Percentiles rank a stretch among this genome's conserved stretches.
Evolutionary conservation across 2,888 invertebrate genomes (phyloP).

Genomic region (Calameuta filiformis): DNA sequence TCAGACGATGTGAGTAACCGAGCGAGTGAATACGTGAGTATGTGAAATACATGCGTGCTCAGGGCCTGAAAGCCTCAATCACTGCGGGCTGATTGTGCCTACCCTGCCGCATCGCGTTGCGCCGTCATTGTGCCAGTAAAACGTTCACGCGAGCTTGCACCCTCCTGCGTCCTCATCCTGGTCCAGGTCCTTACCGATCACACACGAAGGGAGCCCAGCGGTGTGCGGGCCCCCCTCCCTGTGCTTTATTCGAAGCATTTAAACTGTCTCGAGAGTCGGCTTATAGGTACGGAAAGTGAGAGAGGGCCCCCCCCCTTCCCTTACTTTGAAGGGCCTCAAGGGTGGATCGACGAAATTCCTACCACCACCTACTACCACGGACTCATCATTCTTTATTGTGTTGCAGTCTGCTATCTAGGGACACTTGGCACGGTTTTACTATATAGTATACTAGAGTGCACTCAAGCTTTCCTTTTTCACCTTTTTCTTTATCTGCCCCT

Average conservation of each 20-base stretch:
- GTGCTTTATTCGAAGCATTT: slow-evolving; percentile 26
- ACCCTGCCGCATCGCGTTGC: slow-evolving; percentile 46
- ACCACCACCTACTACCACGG: background rate
- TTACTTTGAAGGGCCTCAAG: background rate
- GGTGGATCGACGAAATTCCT: background rate
- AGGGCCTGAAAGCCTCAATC: slow-evolving; percentile 56
- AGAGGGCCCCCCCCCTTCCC: too few species aligned
- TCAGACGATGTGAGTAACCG: background rate
- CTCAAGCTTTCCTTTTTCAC: slow-evolving; percentile 27
- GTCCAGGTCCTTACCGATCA: background rate
- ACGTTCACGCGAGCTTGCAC: slow-evolving; percentile 24
- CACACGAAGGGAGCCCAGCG: background rate
- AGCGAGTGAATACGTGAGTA: slow-evolving; percentile 29
- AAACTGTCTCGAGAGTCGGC: slow-evolving; percentile 26
- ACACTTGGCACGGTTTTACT: background rate
- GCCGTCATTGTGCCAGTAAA: slow-evolving; percentile 34
- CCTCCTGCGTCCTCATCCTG: background rate
- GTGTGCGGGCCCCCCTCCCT: background rate
- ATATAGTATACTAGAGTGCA: background rate
- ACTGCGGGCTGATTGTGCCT: slow-evolving; percentile 56
- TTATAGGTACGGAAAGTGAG: background rate
- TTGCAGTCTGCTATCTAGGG: background rate
- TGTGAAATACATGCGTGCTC: slow-evolving; percentile 46
- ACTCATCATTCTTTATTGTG: background rate
- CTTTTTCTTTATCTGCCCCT: slow-evolving; percentile 15